These are phyloP conservation scores for Pongo pygmaeus DNA, from an alignment of 2,113 vertebrate species.

Conservation along the genomic window DNA sequence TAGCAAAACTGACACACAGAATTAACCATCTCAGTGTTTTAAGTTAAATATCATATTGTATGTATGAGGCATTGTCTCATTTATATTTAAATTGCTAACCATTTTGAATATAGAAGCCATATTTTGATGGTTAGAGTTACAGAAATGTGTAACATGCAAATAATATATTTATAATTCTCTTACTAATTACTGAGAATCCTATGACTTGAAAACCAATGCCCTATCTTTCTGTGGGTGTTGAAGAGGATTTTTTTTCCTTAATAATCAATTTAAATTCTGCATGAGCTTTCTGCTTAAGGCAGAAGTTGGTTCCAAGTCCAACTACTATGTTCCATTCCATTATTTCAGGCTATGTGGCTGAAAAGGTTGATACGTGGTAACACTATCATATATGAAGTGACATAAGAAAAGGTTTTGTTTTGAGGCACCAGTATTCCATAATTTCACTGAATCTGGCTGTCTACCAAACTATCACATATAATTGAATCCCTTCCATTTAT, in stretches of 20 bases:
- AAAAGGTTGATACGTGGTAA: neutral
- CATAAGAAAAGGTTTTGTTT: neutral
- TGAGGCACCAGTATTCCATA: neutral
- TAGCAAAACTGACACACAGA: neutral
- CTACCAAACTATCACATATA: neutral
- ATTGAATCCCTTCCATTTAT: neutral
- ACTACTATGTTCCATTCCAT: neutral
- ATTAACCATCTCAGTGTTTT: neutral
- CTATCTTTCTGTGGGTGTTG: neutral
- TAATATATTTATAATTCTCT: neutral
- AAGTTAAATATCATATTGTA: neutral
- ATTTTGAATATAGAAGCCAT: neutral
- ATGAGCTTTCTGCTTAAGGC: neutral
- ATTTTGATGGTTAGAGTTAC: neutral
- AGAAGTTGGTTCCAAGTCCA: neutral
- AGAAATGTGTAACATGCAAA: neutral
- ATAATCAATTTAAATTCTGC: conserved; percentile 1
- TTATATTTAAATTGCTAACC: neutral
- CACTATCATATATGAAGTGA: neutral
- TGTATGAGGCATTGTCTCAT: neutral
- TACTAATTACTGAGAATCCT: neutral
- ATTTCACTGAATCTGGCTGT: neutral
- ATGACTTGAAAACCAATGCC: neutral
- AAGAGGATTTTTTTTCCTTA: neutral
- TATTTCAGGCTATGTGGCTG: neutral